Conservation (phyloP, 1,140 invertebrate genomes). For the Rhopalosiphum maidis region DNA sequence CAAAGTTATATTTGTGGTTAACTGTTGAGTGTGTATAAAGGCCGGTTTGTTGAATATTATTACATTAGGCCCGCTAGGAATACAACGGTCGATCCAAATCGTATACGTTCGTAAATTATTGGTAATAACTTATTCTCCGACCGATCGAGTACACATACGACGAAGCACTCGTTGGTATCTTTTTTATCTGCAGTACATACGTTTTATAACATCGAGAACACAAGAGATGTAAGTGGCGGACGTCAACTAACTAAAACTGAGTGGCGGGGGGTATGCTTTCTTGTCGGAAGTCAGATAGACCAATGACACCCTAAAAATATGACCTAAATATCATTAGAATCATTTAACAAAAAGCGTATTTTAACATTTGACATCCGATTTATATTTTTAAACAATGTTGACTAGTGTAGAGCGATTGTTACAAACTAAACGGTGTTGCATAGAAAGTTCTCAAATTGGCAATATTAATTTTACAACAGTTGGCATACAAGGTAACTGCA, state of each 20-base stretch:
- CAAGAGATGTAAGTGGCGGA: too few relatives aligned
- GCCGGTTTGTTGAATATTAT: too few relatives aligned
- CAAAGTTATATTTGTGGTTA: background rate
- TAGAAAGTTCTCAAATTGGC: background rate
- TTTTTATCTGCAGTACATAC: background rate
- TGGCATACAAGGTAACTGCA: background rate
- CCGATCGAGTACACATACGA: too few relatives aligned
- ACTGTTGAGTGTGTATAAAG: too few relatives aligned
- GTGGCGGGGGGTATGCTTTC: too few relatives aligned
- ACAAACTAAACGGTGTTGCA: background rate
- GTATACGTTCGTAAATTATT: too few relatives aligned
- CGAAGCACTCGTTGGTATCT: background rate
- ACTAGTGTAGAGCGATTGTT: background rate
- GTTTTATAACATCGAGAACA: background rate
- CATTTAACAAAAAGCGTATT: background rate
- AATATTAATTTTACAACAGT: background rate
- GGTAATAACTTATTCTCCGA: too few relatives aligned
- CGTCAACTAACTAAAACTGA: too few relatives aligned
- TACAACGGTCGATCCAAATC: too few relatives aligned
- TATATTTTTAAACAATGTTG: background rate
- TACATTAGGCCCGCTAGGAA: too few relatives aligned
- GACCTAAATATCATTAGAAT: background rate
- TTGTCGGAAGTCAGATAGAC: background rate
- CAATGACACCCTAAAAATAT: background rate
- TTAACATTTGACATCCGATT: background rate